phyloP scores from a whole-genome alignment of 2,888 invertebrate genomes.

The Acleris emargana region DNA sequence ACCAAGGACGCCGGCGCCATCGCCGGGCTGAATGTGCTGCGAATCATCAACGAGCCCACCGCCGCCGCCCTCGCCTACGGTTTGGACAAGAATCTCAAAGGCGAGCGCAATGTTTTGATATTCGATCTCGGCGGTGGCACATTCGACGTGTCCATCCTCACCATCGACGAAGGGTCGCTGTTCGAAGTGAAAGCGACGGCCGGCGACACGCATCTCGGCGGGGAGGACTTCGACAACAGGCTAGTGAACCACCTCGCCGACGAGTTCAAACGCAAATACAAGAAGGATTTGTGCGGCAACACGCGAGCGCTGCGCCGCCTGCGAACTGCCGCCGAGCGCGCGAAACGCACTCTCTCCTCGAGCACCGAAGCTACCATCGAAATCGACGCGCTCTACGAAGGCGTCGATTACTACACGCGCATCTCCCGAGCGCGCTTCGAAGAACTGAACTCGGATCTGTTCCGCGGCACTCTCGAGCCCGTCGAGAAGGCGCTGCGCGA shows the following conservation, averaged over 20 bases:
- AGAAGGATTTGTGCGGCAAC: constrained; percentile 85
- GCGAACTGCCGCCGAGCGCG: constrained; percentile 87
- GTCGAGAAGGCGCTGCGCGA: constrained; percentile 89
- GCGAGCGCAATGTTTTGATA: constrained; percentile 81
- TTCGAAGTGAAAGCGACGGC: constrained; percentile 91
- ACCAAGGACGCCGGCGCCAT: constrained; percentile 89
- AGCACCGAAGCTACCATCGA: constrained; percentile 88
- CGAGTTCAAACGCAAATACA: constrained; percentile 86
- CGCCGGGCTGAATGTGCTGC: constrained; percentile 75
- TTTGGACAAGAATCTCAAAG: constrained; percentile 82
- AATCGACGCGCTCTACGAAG: constrained; percentile 87
- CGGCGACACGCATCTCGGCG: constrained; percentile 91
- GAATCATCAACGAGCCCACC: constrained; percentile 87
- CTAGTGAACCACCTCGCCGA: constrained; percentile 85
- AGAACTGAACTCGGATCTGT: constrained; percentile 86
- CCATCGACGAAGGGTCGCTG: constrained; percentile 87
- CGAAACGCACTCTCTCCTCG: constrained; percentile 87
- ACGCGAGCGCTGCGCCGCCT: constrained; percentile 85
- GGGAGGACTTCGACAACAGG: constrained; percentile 85
- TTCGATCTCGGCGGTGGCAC: constrained; percentile 84
- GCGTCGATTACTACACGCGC: constrained; percentile 85
- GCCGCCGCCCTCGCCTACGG: constrained; percentile 87
- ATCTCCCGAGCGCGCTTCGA: constrained; percentile 87
- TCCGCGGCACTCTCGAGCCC: constrained; percentile 86
- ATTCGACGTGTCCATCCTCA: constrained; percentile 90